These are phyloP conservation scores for Phymastichus coffea DNA, from an alignment of 1,140 invertebrate species.

Conservation along the genomic window DNA sequence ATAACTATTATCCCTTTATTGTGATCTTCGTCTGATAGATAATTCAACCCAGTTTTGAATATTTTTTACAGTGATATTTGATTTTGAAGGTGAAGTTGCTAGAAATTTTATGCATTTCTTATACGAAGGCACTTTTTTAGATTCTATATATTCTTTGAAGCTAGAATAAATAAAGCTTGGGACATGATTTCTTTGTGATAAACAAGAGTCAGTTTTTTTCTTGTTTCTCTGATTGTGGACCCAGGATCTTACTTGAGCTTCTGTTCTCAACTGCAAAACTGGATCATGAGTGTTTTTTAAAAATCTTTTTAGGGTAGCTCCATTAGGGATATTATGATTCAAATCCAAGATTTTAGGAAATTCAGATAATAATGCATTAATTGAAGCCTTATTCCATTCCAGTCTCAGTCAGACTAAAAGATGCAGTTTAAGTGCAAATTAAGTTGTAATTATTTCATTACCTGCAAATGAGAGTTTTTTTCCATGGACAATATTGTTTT, in stretches of 20 bases:
- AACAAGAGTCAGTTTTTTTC: neutral
- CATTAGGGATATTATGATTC: neutral
- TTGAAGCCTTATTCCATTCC: neutral
- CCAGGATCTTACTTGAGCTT: neutral
- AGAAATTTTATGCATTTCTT: constrained; percentile 2
- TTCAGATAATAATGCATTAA: neutral
- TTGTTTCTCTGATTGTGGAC: neutral
- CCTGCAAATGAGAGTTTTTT: too few relatives aligned
- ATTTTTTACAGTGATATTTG: too few relatives aligned
- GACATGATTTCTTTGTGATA: neutral
- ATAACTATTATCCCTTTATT: too few relatives aligned
- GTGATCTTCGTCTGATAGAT: too few relatives aligned
- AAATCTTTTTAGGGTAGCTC: neutral
- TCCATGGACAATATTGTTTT: too few relatives aligned
- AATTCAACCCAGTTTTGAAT: too few relatives aligned
- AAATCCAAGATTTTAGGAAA: neutral
- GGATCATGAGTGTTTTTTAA: neutral
- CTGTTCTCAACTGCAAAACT: neutral
- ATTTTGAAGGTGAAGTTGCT: neutral
- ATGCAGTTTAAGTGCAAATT: too few relatives aligned
- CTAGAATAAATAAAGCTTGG: neutral
- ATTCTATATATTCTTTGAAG: neutral
- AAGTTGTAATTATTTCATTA: too few relatives aligned
- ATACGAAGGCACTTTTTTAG: neutral
- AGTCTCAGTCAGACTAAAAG: too few relatives aligned